phyloP scores from a whole-genome alignment of 2,888 invertebrate genomes.

The Acronicta leporina region DNA sequence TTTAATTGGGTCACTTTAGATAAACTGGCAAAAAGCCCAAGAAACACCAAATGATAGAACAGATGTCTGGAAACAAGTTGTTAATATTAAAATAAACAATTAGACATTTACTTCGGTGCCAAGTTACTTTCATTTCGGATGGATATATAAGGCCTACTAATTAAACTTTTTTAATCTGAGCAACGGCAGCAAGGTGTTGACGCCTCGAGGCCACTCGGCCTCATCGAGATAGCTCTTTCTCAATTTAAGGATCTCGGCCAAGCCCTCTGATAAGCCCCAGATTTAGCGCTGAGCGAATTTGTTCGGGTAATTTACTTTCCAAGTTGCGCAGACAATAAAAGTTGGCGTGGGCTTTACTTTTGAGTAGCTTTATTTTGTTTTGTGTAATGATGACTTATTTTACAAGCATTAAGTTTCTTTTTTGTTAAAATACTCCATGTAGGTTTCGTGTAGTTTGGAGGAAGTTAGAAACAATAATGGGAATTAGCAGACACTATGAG shows the following conservation, averaged over 20 bases:
- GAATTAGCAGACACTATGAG: conserved; percentile 34
- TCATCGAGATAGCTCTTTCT: conserved; percentile 83
- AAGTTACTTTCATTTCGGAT: conserved; percentile 57
- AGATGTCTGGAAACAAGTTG: conserved; percentile 1
- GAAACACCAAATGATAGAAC: conserved; percentile 11
- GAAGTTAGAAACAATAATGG: conserved; percentile 39
- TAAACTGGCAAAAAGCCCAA: conserved; percentile 16
- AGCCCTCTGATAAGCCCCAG: conserved; percentile 84
- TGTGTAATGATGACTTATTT: conserved; percentile 77
- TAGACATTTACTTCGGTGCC: conserved; percentile 27
- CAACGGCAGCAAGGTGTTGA: conserved; percentile 76
- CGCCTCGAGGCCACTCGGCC: conserved; percentile 75
- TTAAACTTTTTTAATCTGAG: conserved; percentile 84
- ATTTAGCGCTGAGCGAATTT: conserved; percentile 87
- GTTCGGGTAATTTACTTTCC: conserved; percentile 86
- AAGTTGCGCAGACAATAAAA: conserved; percentile 87
- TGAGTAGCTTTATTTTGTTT: conserved; percentile 79
- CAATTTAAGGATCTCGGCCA: conserved; percentile 82
- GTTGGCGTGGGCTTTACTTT: conserved; percentile 76
- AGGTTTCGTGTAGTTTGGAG: conserved; percentile 24
- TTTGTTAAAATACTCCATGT: conserved; percentile 35
- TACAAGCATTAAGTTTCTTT: conserved; percentile 64
- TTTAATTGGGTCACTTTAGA: conserved; percentile 59
- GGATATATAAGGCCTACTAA: conserved; percentile 73
- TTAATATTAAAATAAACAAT: conserved; percentile 23